Percentiles rank a stretch among this genome's conserved stretches.
phyloP scores from a whole-genome alignment of 1,140 invertebrate species.

The Hydropsyche tenuis region DNA sequence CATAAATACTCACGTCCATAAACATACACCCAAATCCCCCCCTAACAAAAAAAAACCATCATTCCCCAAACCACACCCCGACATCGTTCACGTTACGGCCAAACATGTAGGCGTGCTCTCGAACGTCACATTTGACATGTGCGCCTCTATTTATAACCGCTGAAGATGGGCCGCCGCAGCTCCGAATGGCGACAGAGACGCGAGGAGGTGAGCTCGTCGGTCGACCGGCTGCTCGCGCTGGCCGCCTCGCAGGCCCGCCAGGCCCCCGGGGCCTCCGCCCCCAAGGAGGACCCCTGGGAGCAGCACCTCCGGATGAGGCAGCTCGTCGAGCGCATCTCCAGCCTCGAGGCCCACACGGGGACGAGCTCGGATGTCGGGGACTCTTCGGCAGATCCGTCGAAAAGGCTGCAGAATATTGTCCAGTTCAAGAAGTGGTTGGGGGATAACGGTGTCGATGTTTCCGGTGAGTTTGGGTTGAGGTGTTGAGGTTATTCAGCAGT shows the following conservation, averaged over 20 bases:
- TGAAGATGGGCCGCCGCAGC: slow-evolving; percentile 7
- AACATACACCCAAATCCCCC: too few species aligned
- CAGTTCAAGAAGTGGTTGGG: slow-evolving; percentile 52
- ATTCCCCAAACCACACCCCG: too few species aligned
- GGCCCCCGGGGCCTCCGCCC: neutral
- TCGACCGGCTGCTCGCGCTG: neutral
- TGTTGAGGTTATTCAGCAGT: too few species aligned
- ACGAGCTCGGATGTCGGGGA: neutral
- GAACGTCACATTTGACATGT: slow-evolving; percentile 13
- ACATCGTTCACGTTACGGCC: neutral
- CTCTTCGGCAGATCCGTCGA: neutral
- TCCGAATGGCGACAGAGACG: neutral
- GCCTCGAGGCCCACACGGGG: neutral
- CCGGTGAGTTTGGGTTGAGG: neutral
- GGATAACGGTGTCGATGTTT: slow-evolving; percentile 49
- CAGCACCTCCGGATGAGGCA: neutral
- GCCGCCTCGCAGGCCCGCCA: neutral
- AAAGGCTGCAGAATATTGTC: neutral
- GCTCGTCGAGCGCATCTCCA: neutral
- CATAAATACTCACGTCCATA: too few species aligned
- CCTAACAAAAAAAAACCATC: too few species aligned
- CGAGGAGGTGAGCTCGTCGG: neutral
- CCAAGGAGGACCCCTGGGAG: neutral
- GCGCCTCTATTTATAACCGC: slow-evolving; percentile 10
- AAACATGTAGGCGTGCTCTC: neutral